Conservation (phyloP, 1,140 invertebrate species). For the Aphelenchoides fujianensis region DNA sequence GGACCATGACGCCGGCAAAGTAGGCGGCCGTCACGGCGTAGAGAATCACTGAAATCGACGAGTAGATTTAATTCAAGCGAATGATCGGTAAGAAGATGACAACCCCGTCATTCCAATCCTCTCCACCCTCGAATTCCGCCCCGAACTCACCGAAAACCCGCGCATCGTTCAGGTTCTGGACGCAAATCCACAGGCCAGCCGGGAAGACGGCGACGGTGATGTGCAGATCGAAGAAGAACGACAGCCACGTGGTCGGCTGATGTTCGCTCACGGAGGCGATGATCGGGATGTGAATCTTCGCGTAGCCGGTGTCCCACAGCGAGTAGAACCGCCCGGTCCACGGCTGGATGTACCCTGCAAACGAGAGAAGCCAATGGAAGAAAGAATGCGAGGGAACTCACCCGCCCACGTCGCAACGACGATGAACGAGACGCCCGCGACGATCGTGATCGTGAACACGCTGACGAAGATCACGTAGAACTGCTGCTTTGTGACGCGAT, state of each 20-base stretch:
- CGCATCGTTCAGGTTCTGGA: conserved; percentile 95
- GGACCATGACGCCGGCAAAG: conserved; percentile 99
- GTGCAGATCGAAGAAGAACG: conserved; percentile 99
- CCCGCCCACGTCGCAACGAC: conserved; percentile 82
- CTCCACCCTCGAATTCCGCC: background rate
- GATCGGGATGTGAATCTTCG: conserved; percentile 99
- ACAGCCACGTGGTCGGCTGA: conserved; percentile 96
- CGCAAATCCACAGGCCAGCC: conserved; percentile 95
- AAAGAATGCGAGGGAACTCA: too few species aligned
- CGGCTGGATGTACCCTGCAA: conserved; percentile 74
- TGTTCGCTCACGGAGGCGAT: conserved; percentile 99
- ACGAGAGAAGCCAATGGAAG: background rate
- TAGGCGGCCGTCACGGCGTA: conserved; percentile 97
- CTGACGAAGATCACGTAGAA: conserved; percentile 84
- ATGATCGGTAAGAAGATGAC: too few species aligned
- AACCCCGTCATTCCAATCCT: background rate
- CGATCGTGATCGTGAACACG: conserved; percentile 75
- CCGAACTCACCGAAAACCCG: conserved; percentile 82
- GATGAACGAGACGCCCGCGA: conserved; percentile 77
- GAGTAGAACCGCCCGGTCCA: conserved; percentile 99
- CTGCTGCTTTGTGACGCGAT: conserved; percentile 81
- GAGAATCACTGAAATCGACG: conserved; percentile 73
- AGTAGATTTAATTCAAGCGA: conserved; percentile 17
- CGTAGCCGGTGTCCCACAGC: conserved; percentile 98
- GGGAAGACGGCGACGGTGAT: conserved; percentile 93